Conservation (phyloP, 2,113 vertebrate species). For the Pica pica region DNA sequence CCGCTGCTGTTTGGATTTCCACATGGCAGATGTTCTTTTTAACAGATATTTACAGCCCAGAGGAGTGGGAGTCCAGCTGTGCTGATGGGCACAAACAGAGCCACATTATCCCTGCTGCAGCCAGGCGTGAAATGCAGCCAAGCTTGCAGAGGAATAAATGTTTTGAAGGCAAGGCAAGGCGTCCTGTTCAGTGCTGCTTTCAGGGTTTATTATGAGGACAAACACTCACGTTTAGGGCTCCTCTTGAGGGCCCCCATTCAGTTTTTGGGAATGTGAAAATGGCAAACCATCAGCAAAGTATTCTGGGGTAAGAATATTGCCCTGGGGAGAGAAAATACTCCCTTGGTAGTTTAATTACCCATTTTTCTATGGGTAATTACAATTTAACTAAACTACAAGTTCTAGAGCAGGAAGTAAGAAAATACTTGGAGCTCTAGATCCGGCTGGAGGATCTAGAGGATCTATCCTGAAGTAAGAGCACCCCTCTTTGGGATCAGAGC, state of each 20-base stretch:
- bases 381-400: not conserved
- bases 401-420: not conserved
- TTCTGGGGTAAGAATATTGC: not conserved
- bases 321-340: not conserved
- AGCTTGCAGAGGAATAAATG: not conserved
- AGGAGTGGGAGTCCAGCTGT: conserved; percentile 19
- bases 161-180: not conserved
- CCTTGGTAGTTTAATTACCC: not conserved
- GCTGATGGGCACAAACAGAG: conserved; percentile 18
- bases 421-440: not conserved
- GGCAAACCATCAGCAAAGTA: not conserved
- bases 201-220: not conserved
- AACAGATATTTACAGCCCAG: not conserved
- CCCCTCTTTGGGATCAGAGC: not conserved
- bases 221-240: not conserved
- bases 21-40: not conserved
- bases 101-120: not conserved
- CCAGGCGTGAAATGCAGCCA: conserved; percentile 22
- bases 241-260: too few relatives aligned
- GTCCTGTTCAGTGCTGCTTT: not conserved
- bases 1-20: conserved; percentile 9
- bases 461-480: not conserved
- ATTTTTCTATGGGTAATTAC: not conserved
- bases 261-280: not conserved
- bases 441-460: not conserved